phyloP scores from a whole-genome alignment of 2,888 invertebrate genomes.

The Linyphia triangularis region DNA sequence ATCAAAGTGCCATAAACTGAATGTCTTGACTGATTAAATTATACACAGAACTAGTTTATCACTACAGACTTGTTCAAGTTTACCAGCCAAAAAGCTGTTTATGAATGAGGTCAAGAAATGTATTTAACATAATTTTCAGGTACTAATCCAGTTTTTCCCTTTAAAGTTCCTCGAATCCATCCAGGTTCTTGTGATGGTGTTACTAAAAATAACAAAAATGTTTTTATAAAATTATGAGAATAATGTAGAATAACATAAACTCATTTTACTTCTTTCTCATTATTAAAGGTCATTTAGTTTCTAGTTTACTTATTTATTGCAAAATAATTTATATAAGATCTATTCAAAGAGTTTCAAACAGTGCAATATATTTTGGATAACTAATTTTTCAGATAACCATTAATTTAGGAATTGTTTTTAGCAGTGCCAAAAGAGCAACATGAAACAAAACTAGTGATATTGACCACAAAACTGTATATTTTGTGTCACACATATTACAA shows the following conservation, averaged over 20 bases:
- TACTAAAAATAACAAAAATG: conserved; percentile 82
- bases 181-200: conserved; percentile 95
- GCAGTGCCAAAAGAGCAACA: no score
- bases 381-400: no score
- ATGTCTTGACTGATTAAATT: conserved; percentile 12
- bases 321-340: no score
- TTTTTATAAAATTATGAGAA: background rate
- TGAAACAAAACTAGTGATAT: no score
- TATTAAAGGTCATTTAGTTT: no score
- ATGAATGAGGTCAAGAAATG: conserved; percentile 37
- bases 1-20: background rate
- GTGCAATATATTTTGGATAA: no score
- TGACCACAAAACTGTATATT: no score
- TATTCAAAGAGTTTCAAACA: no score
- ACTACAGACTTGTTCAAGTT: conserved; percentile 31
- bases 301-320: no score
- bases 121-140: conserved; percentile 84
- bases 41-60: conserved; percentile 23
- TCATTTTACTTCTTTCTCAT: no score
- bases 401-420: no score
- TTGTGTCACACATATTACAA: no score
- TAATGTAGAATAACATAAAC: background rate
- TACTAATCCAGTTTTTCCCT: conserved; percentile 94
- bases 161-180: conserved; percentile 96
- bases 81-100: background rate